phyloP scores from a whole-genome alignment of 2,113 vertebrate genomes.

The Strix aluco region DNA sequence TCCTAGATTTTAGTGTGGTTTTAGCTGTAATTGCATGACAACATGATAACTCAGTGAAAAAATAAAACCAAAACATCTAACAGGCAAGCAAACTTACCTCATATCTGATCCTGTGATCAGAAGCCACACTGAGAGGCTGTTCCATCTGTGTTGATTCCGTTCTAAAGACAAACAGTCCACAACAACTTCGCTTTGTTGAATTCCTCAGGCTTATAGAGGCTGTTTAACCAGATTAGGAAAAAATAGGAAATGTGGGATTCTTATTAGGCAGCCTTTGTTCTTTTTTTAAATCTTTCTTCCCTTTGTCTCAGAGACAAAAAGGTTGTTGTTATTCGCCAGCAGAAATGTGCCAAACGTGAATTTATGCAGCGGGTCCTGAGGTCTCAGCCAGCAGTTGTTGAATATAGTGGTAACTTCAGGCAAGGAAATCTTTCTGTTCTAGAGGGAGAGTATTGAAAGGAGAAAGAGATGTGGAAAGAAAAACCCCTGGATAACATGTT shows the following conservation, averaged over 20 bases:
- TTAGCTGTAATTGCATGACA: not conserved
- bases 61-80: not conserved
- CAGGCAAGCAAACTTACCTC: not conserved
- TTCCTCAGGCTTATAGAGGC: conserved; percentile 2
- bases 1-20: not conserved
- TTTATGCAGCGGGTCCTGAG: conserved; percentile 9
- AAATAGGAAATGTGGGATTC: conserved; percentile 16
- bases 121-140: not conserved
- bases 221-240: conserved; percentile 7
- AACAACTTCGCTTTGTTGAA: not conserved
- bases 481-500: conserved; percentile 36
- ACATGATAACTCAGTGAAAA: not conserved
- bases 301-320: conserved; percentile 52
- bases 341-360: conserved; percentile 53
- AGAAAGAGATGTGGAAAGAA: conserved; percentile 16
- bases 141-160: conserved; percentile 1
- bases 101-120: not conserved
- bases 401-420: conserved; percentile 38
- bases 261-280: conserved; percentile 34
- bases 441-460: not conserved
- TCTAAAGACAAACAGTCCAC: not conserved
- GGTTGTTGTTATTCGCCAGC: conserved; percentile 15
- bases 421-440: conserved; percentile 36
- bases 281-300: conserved; percentile 3
- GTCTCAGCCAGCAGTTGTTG: conserved; percentile 47